phyloP scores from a whole-genome alignment of 2,888 invertebrate genomes.

The Lasioglossum pauxillum region DNA sequence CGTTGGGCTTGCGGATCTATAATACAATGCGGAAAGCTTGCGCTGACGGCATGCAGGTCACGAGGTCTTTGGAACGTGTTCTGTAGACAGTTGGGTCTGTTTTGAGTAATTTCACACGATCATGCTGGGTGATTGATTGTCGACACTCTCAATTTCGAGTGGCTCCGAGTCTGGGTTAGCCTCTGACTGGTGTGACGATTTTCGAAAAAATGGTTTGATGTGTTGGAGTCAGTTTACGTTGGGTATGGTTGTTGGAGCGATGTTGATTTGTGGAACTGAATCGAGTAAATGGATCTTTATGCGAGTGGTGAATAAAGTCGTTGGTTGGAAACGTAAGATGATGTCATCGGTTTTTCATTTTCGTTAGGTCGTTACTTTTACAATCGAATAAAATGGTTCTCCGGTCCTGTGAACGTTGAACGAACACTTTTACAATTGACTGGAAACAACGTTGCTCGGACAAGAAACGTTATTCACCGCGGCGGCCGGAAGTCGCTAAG shows the following conservation, averaged over 20 bases:
- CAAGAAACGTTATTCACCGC: not conserved
- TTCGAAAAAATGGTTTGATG: not conserved
- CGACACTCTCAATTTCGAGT: not conserved
- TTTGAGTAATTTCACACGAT: slow-evolving; percentile 19
- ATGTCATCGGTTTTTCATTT: not conserved
- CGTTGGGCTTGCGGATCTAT: not conserved
- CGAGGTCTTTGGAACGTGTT: slow-evolving; percentile 20
- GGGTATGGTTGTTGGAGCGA: not conserved
- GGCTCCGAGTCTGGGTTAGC: not conserved
- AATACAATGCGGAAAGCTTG: slow-evolving; percentile 64
- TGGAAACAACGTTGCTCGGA: not conserved
- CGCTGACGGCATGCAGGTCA: slow-evolving; percentile 56
- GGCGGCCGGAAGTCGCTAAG: not conserved
- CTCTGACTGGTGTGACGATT: not conserved
- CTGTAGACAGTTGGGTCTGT: slow-evolving; percentile 8
- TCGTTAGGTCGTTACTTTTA: not conserved
- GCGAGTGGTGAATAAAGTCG: not conserved
- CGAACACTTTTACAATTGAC: not conserved
- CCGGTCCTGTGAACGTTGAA: not conserved
- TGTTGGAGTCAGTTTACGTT: not conserved
- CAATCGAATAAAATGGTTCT: no score
- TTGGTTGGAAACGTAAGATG: not conserved
- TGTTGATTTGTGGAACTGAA: not conserved
- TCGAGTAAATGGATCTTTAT: not conserved
- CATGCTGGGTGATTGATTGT: slow-evolving; percentile 6